A percentile compares a stretch with the other conserved stretches of the same genome.
Conservation (phyloP, 2,797 vertebrate species). For the Mionectes olivaceus region DNA sequence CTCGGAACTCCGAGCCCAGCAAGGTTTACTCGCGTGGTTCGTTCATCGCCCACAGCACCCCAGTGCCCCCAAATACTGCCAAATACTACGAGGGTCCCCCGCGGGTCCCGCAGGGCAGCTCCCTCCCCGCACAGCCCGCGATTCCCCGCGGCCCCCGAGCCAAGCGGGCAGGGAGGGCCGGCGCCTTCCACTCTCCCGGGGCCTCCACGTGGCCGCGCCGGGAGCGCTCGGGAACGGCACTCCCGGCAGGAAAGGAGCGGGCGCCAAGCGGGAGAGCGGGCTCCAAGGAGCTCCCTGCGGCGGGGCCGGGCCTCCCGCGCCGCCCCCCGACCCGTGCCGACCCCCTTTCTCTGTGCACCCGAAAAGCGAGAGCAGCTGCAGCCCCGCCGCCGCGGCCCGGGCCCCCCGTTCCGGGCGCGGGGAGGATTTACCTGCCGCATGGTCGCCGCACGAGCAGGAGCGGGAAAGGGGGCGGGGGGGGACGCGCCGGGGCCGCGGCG, state of each 20-base stretch:
- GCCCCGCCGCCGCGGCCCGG: not conserved
- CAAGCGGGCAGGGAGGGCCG: not conserved
- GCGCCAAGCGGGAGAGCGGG: rapidly evolving
- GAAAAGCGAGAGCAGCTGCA: not conserved
- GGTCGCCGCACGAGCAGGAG: not conserved
- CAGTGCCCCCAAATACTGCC: rapidly evolving
- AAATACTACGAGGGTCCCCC: rapidly evolving
- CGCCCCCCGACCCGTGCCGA: not conserved
- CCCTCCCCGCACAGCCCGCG: not conserved
- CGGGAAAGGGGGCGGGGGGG: not conserved
- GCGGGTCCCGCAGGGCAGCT: not conserved
- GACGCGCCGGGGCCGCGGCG: not conserved
- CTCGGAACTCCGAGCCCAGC: not conserved
- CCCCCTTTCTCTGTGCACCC: not conserved
- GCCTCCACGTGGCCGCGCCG: not conserved
- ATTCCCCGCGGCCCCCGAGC: not conserved
- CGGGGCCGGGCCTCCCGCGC: not conserved
- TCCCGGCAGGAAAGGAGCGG: too few species aligned
- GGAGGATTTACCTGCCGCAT: conserved; percentile 1
- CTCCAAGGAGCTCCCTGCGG: not conserved
- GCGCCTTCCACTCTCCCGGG: not conserved
- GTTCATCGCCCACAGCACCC: rapidly evolving
- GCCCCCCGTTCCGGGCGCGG: not conserved
- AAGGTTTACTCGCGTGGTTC: rapidly evolving
- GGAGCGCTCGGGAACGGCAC: not conserved